Base-by-base conservation (phyloP, 2,113 vertebrate genomes). In the Ptyas mucosa region DNA sequence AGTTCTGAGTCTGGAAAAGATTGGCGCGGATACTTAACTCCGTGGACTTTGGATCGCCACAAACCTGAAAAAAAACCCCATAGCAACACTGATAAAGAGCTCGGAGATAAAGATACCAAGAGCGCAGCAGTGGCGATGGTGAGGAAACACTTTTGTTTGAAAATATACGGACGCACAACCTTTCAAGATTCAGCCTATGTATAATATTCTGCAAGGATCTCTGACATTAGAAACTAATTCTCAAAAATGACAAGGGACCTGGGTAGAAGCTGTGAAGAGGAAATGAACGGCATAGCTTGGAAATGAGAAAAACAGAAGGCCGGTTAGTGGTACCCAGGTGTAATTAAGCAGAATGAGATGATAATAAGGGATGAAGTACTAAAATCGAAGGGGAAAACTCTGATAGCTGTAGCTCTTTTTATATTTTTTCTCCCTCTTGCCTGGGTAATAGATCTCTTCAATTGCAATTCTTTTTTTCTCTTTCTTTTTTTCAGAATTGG, bases 71-170 rank as follows among this genome's bases (percentile, higher is more conserved):
- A 11, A 29, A 14, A 94, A 94, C 95, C 96, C 95, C 96, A 94
- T 95, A 95, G 96, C 95, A 95, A 95, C 94, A 1, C 0, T 90
- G 95, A 94, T 95, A 95, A 58, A 49, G 91, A 91, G 94, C 24
- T 0, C 0, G 89, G 92, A 15, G 1, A 0, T 90, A 61, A n/a
- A 21, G n/a, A 85, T 34, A 49, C 52, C 3, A 23, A 6, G 57
- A 58, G 23, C 8, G 26, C 29, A 5, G 18, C 2, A 11, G n/a
- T 5, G n/a, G 39, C 51, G 87, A n/a, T 64, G 4, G 61, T 8
- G 9, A n/a, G 54, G 11, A 6, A 23, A 57, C 10, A 20, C 2
- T 4, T 55, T 93, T 61, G 7, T 89, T 49, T 89, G 93, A 94
- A 96, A 95, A 92, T 90, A 94, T 23, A 7, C 34, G 95, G 90